phyloP scores from a whole-genome alignment of 2,888 invertebrate genomes.

The Halocaridina rubra region DNA sequence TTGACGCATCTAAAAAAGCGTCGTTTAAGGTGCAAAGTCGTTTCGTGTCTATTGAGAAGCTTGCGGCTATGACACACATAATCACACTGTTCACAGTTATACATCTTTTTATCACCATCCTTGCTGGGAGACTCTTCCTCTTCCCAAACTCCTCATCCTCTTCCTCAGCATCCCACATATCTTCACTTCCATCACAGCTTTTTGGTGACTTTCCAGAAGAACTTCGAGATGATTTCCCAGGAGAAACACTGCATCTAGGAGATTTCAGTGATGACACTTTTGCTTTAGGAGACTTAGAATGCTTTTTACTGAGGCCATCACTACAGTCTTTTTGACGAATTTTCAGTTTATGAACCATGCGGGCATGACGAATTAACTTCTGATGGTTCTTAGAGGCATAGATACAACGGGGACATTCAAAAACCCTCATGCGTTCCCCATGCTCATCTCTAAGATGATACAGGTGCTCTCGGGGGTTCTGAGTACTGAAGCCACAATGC shows the following conservation, averaged over 20 bases:
- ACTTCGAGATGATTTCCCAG: conserved; percentile 66
- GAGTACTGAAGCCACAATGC: conserved; percentile 82
- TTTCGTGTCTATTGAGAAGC: conserved; percentile 78
- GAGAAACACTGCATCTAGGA: conserved; percentile 25
- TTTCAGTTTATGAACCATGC: conserved; percentile 75
- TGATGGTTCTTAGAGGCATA: conserved; percentile 91
- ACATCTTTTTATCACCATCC: conserved; percentile 25
- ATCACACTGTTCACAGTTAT: conserved; percentile 76
- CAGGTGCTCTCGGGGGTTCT: conserved; percentile 84
- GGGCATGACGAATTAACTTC: conserved; percentile 84
- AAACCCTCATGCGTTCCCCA: conserved; percentile 80
- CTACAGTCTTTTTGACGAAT: conserved; percentile 43
- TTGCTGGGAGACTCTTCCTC: conserved; percentile 18
- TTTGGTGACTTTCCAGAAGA: conserved; percentile 48
- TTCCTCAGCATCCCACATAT: conserved; percentile 65
- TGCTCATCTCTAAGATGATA: conserved; percentile 85
- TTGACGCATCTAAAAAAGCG: conserved; percentile 87
- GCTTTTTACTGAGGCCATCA: conserved; percentile 39
- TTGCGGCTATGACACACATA: conserved; percentile 77
- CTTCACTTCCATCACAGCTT: conserved; percentile 64
- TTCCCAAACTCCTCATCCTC: conserved; percentile 25
- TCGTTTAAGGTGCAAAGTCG: conserved; percentile 82
- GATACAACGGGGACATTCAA: conserved; percentile 86
- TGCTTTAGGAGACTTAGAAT: conserved; percentile 1
- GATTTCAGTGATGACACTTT: conserved; percentile 18